Conservation (phyloP, 1,140 invertebrate genomes). For the Acromyrmex charruanus region DNA sequence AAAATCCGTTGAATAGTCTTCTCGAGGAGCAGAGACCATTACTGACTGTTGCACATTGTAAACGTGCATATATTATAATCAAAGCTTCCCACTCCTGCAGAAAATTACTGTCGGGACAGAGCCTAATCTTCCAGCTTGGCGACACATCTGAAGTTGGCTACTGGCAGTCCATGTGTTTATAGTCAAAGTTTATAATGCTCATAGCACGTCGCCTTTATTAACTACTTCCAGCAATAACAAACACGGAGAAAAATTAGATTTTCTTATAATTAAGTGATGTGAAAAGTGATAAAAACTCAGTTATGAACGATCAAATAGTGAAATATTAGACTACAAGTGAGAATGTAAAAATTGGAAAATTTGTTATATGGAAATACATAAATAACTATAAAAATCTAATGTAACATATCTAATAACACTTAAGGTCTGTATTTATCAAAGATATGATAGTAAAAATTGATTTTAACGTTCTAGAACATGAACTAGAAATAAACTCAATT, state of each 20-base stretch:
- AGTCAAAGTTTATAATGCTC: neutral
- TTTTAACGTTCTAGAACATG: neutral
- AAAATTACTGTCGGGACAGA: too few species aligned
- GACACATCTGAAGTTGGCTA: too few species aligned
- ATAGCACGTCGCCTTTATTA: conserved; percentile 23
- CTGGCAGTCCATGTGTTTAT: too few species aligned
- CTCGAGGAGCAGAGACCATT: too few species aligned
- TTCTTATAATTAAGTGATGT: conserved; percentile 24
- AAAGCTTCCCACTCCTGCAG: too few species aligned
- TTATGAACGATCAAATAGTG: conserved; percentile 69
- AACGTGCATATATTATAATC: too few species aligned
- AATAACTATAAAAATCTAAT: conserved; percentile 53
- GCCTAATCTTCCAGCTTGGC: too few species aligned
- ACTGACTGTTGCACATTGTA: too few species aligned
- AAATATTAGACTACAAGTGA: conserved; percentile 64
- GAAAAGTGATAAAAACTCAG: conserved; percentile 63
- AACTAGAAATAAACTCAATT: conserved; percentile 11
- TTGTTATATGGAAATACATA: conserved; percentile 33
- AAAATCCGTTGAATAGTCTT: too few species aligned
- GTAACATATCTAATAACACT: conserved; percentile 48
- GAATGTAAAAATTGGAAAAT: conserved; percentile 61
- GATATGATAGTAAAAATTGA: neutral
- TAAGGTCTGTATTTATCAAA: conserved; percentile 27
- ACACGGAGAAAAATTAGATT: conserved; percentile 41
- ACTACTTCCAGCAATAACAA: conserved; percentile 25